phyloP scores from a whole-genome alignment of 2,113 vertebrate genomes.

The Lophura nycthemera region DNA sequence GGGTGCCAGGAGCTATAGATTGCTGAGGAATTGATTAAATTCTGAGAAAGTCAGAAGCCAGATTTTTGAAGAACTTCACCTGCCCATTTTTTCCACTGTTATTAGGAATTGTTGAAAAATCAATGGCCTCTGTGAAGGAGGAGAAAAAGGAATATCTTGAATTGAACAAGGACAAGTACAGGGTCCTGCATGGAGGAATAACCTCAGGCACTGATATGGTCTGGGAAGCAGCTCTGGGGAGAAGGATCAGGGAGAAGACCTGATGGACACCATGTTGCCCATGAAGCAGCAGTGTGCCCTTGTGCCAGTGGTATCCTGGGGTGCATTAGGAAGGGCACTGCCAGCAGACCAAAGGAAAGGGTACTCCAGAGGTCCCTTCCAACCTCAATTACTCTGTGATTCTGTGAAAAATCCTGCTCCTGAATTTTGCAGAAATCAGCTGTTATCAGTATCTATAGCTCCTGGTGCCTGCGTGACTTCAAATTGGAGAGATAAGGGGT shows the following conservation, averaged over 20 bases:
- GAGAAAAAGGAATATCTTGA: not conserved
- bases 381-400: not conserved
- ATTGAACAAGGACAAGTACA: not conserved
- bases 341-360: not conserved
- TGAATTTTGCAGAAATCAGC: conserved; percentile 31
- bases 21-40: conserved; percentile 10
- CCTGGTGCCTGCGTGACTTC: not conserved
- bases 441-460: conserved; percentile 4
- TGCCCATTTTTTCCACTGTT: not conserved
- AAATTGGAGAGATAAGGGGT: not conserved
- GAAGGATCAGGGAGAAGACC: not conserved
- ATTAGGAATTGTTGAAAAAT: conserved; percentile 24
- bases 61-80: not conserved
- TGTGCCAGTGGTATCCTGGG: not conserved
- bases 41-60: not conserved
- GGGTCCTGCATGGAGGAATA: not conserved
- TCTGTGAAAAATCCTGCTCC: not conserved
- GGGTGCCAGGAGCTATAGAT: not conserved
- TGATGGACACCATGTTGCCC: not conserved
- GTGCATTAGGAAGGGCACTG: not conserved
- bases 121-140: not conserved
- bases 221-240: not conserved
- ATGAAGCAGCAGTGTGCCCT: not conserved
- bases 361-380: not conserved
- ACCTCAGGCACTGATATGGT: not conserved